A percentile compares a stretch with the other conserved stretches of the same genome.
These are phyloP conservation scores for Trachemys scripta DNA, from an alignment of 2,113 vertebrate genomes.

Conservation along the genomic window DNA sequence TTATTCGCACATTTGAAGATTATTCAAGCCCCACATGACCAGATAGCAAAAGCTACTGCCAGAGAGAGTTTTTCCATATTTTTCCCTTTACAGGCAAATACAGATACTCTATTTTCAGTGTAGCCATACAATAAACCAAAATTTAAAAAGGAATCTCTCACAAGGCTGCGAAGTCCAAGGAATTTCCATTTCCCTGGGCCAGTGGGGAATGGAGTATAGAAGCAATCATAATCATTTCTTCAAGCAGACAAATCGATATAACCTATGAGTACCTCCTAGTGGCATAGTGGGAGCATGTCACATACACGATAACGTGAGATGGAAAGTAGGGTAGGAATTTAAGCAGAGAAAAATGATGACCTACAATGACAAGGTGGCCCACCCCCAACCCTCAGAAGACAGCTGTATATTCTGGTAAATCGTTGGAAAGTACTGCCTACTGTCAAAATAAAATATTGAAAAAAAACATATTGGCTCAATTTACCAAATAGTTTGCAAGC, in stretches of 20 bases:
- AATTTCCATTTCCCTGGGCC: neutral
- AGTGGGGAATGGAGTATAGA: neutral
- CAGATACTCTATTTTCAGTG: neutral
- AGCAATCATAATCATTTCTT: neutral
- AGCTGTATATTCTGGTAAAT: neutral
- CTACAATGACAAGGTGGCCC: neutral
- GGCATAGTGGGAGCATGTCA: neutral
- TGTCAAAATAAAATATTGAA: neutral
- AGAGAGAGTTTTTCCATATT: neutral
- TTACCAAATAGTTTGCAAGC: neutral
- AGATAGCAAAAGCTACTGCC: neutral
- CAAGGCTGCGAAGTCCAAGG: neutral
- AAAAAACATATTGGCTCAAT: neutral
- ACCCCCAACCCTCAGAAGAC: neutral
- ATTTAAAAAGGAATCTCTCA: neutral
- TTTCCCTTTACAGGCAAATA: neutral
- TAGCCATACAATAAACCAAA: neutral
- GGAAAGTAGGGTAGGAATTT: neutral
- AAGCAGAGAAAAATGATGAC: neutral
- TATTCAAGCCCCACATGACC: neutral
- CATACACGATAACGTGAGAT: neutral
- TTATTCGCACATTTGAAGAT: neutral
- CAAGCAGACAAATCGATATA: neutral
- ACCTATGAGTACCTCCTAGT: neutral
- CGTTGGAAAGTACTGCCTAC: neutral